These are phyloP conservation scores for Pyralis farinalis DNA, from an alignment of 2,888 invertebrate species.

Conservation along the genomic window DNA sequence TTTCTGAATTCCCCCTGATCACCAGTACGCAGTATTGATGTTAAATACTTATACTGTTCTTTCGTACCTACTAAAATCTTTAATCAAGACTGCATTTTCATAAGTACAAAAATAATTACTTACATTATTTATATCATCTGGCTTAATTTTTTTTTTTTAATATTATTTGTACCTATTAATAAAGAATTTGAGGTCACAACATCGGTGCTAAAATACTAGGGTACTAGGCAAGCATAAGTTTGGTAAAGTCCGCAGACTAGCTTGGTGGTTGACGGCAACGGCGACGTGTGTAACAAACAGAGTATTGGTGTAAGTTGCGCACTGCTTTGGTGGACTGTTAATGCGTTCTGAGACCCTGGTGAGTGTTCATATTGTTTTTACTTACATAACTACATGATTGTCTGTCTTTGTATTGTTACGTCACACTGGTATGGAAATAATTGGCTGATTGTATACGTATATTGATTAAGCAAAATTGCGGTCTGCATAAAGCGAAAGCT, in stretches of 20 bases:
- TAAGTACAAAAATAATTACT: too few species aligned
- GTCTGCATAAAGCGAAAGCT: too few species aligned
- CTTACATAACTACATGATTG: slow-evolving; percentile 48
- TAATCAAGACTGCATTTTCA: too few species aligned
- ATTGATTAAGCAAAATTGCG: too few species aligned
- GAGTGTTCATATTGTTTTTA: slow-evolving; percentile 77
- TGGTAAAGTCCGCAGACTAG: slow-evolving; percentile 74
- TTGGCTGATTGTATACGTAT: slow-evolving; percentile 20
- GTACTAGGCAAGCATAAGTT: slow-evolving; percentile 74
- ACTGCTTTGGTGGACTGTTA: slow-evolving; percentile 80
- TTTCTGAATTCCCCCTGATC: not conserved
- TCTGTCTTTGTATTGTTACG: slow-evolving; percentile 35
- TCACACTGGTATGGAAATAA: slow-evolving; percentile 26
- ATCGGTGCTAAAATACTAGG: slow-evolving; percentile 60
- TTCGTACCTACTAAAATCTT: too few species aligned
- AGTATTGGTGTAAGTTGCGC: slow-evolving; percentile 75
- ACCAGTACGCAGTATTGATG: too few species aligned
- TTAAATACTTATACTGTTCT: too few species aligned
- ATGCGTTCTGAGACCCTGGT: slow-evolving; percentile 73
- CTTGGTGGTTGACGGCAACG: slow-evolving; percentile 73
- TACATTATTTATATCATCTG: too few species aligned
- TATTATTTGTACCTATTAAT: too few species aligned
- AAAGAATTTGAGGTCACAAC: slow-evolving; percentile 51
- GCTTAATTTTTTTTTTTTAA: too few species aligned
- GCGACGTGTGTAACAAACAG: slow-evolving; percentile 67